These are phyloP conservation scores for Hecatera dysodea DNA, from an alignment of 2,888 invertebrate genomes.

Conservation along the genomic window DNA sequence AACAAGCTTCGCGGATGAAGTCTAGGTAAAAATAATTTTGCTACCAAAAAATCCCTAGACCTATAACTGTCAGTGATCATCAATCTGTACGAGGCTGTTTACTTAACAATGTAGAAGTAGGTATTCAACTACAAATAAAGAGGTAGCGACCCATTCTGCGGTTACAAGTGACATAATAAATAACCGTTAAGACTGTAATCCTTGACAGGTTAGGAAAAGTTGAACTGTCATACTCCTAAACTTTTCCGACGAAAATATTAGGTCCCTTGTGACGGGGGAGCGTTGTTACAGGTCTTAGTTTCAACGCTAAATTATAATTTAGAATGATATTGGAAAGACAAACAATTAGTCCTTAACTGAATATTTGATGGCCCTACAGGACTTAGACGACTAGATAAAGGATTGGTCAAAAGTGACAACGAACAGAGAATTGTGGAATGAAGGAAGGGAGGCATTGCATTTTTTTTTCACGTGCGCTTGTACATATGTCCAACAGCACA, in stretches of 20 bases:
- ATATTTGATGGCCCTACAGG: background rate
- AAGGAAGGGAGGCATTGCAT: no score
- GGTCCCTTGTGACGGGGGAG: slow-evolving; percentile 17
- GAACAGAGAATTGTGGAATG: no score
- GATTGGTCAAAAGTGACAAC: no score
- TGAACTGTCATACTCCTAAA: slow-evolving; percentile 49
- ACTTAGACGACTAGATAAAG: no score
- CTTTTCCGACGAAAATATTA: slow-evolving; percentile 45
- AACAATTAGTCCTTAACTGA: background rate
- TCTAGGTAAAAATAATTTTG: no score
- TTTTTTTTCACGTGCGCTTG: no score
- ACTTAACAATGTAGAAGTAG: slow-evolving; percentile 1
- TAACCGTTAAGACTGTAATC: slow-evolving; percentile 36
- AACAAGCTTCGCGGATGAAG: no score
- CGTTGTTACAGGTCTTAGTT: background rate
- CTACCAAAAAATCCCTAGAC: no score
- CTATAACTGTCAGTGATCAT: background rate
- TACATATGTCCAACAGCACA: no score
- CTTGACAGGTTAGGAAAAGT: slow-evolving; percentile 50
- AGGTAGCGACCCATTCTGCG: slow-evolving; percentile 3
- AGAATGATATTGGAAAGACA: slow-evolving; percentile 5
- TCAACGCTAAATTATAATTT: slow-evolving; percentile 32
- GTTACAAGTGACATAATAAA: slow-evolving; percentile 37
- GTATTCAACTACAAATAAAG: slow-evolving; percentile 8
- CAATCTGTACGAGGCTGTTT: slow-evolving; percentile 14